Evolutionary conservation across 2,113 vertebrate species (phyloP), one percentile per base, ranked within the genome.

Genomic region (Elephantulus edwardii): DNA sequence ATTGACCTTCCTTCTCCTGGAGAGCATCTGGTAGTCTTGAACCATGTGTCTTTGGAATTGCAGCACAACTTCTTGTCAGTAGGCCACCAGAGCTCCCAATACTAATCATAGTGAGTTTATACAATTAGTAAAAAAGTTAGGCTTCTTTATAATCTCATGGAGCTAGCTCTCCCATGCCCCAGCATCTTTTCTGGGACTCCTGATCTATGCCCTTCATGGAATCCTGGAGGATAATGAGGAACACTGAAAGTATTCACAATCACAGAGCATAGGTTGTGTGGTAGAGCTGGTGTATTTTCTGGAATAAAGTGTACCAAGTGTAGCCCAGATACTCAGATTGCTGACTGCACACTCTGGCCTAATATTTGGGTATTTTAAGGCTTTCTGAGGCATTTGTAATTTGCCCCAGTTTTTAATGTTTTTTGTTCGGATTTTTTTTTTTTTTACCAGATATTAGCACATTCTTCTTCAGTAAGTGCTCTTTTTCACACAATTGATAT

Each of bases 401-500:
- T 81, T 82, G 70, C 40, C 17, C 48, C 8, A 28, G 46, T 89
- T 94, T 91, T 78, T 78, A n/a, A n/a, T n/a, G n/a, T n/a, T n/a
- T n/a, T n/a, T n/a, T n/a, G n/a, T n/a, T n/a, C n/a, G n/a, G n/a
- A n/a, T n/a, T n/a, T n/a, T n/a, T n/a, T n/a, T n/a, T n/a, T n/a
- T n/a, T n/a, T n/a, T n/a, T n/a, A n/a, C n/a, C 70, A 72, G 79
- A 66, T 88, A 76, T 71, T 79, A 90, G 79, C 86, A 88, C 50
- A 30, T 72, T 71, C 44, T 30, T 95, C 82, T 89, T 56, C n/a
- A 82, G 42, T 81, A 77, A 87, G 54, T 74, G 30, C 52, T 80
- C 90, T 71, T 68, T 74, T 88, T 89, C 86, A 86, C 42, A 79
- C 62, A 38, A 26, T 91, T 89, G 85, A 84, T 92, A 66, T 75